These are phyloP conservation scores for Nephrotoma appendiculata DNA, from an alignment of 2,888 invertebrate species.

Conservation along the genomic window DNA sequence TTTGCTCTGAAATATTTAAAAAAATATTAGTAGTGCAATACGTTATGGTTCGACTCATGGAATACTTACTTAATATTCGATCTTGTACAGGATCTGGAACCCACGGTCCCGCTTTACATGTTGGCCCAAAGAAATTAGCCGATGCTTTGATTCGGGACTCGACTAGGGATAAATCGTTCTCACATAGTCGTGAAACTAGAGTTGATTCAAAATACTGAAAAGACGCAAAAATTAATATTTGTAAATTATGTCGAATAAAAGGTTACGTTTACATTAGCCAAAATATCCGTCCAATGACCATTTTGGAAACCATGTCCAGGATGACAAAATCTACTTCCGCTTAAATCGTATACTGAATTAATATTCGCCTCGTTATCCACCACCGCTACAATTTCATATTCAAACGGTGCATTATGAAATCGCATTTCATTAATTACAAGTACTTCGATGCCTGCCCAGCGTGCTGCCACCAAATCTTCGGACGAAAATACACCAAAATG, in stretches of 20 bases:
- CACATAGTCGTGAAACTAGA: slow-evolving; percentile 55
- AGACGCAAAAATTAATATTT: slow-evolving; percentile 8
- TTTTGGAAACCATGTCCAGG: slow-evolving; percentile 59
- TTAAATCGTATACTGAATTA: slow-evolving; percentile 43
- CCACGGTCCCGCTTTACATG: slow-evolving; percentile 82
- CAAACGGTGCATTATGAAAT: slow-evolving; percentile 36
- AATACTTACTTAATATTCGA: slow-evolving; percentile 47
- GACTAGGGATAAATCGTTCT: slow-evolving; percentile 47
- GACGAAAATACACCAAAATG: slow-evolving; percentile 75
- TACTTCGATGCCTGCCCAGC: slow-evolving; percentile 50
- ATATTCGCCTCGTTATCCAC: slow-evolving; percentile 45
- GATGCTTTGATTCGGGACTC: slow-evolving; percentile 65
- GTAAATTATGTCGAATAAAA: background rate
- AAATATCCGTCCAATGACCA: slow-evolving; percentile 55
- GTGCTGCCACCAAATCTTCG: slow-evolving; percentile 66
- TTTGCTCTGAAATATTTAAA: slow-evolving; percentile 33
- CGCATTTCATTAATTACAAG: slow-evolving; percentile 56
- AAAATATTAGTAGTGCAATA: background rate
- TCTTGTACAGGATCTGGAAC: slow-evolving; percentile 50
- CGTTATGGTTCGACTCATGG: background rate
- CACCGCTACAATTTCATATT: slow-evolving; percentile 51
- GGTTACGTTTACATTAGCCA: slow-evolving; percentile 48
- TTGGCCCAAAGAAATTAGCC: slow-evolving; percentile 57
- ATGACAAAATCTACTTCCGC: slow-evolving; percentile 63
- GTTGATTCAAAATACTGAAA: slow-evolving; percentile 59